phyloP scores from a whole-genome alignment of 2,888 invertebrate genomes.

The Cheilosia soror region DNA sequence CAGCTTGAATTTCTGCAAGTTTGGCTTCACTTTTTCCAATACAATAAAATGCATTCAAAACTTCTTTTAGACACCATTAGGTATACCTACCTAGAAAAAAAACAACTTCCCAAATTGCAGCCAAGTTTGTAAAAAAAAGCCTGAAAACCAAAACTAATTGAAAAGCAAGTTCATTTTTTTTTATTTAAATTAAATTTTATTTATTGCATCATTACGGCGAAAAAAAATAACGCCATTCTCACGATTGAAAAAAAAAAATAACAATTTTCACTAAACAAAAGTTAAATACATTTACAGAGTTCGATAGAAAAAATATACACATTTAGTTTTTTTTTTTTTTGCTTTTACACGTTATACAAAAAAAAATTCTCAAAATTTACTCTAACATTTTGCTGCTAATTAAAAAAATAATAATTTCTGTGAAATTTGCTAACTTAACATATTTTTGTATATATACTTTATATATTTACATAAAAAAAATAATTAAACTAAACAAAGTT shows the following conservation, averaged over 20 bases:
- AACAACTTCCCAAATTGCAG: not conserved
- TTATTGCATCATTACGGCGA: constrained; percentile 60
- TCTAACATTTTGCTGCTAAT: constrained; percentile 14
- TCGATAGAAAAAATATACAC: constrained; percentile 63
- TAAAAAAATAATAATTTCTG: constrained; percentile 14
- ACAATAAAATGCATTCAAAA: too few species aligned
- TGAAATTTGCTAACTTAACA: constrained; percentile 60
- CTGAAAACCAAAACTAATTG: not conserved
- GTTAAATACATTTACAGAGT: constrained; percentile 68
- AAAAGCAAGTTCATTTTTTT: constrained; percentile 8
- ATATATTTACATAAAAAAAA: constrained; percentile 29
- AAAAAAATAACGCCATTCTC: constrained; percentile 33
- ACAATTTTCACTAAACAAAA: constrained; percentile 65
- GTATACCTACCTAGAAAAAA: too few species aligned
- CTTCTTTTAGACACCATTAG: too few species aligned
- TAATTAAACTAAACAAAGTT: constrained; percentile 41
- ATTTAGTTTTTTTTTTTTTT: constrained; percentile 36
- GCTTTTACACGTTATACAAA: constrained; percentile 50
- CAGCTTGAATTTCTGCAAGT: too few species aligned
- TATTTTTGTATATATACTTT: constrained; percentile 39
- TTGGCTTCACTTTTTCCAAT: too few species aligned
- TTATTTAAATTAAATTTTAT: constrained; percentile 69
- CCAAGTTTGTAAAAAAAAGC: not conserved
- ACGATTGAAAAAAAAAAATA: constrained; percentile 23
- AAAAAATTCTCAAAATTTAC: not conserved